A percentile compares a stretch with the other conserved stretches of the same genome.
Evolutionary conservation across 2,797 vertebrate genomes (phyloP).

Genomic region (Adelosebastes latens): DNA sequence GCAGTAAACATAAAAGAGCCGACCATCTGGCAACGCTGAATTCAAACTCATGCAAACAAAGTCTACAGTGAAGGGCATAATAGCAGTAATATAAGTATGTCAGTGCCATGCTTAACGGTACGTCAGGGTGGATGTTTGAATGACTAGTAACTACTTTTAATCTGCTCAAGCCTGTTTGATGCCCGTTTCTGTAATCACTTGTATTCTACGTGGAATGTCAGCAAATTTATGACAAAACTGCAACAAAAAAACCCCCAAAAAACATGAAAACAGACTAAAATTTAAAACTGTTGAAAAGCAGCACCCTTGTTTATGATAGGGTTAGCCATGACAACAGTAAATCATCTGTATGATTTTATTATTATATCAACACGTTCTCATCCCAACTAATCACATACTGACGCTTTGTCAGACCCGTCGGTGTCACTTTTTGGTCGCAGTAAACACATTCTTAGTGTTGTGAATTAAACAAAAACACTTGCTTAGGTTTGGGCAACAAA

Average conservation of each 20-base stretch:
- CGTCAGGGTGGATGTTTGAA: background rate
- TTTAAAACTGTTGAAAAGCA: background rate
- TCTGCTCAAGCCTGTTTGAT: background rate
- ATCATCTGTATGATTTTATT: background rate
- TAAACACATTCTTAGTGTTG: no score
- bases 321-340: background rate
- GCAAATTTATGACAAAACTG: background rate
- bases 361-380: background rate
- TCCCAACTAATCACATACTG: no score
- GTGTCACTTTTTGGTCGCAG: no score
- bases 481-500: no score
- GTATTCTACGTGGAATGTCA: background rate
- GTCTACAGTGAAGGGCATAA: background rate
- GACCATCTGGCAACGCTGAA: constrained; percentile 8
- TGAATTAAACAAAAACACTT: no score
- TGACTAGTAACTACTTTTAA: background rate
- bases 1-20: background rate
- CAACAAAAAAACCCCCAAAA: background rate
- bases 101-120: background rate
- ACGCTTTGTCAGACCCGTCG: no score
- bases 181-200: background rate
- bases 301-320: background rate
- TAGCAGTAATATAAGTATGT: background rate
- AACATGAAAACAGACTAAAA: background rate
- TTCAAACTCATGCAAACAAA: background rate